Evolutionary conservation across 2,113 vertebrate genomes (phyloP).

Genomic region (Mobula hypostoma): DNA sequence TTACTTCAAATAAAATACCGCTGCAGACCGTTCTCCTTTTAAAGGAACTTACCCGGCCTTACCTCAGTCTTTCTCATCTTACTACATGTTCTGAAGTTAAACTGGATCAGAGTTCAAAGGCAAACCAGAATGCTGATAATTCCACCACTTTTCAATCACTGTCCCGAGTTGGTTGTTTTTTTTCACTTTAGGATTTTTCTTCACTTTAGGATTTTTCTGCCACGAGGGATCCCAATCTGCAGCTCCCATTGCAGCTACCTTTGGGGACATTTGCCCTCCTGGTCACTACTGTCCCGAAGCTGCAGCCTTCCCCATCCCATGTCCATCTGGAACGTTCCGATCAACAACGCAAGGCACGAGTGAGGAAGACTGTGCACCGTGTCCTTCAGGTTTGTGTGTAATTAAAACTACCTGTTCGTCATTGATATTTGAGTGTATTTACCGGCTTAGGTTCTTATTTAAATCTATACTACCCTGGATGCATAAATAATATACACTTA

Average conservation of each 20-base stretch:
- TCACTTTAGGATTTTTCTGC: conserved; percentile 58
- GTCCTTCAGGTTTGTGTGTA: conserved; percentile 52
- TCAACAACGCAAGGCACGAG: conserved; percentile 51
- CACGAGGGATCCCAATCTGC: conserved; percentile 54
- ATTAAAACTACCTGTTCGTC: not conserved
- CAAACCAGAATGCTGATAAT: not conserved
- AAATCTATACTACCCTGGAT: not conserved
- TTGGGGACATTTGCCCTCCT: conserved; percentile 44
- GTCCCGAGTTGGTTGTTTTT: not conserved
- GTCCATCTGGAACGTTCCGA: conserved; percentile 54
- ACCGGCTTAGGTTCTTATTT: not conserved
- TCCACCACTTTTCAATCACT: not conserved
- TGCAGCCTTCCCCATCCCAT: conserved; percentile 52
- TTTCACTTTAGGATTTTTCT: conserved; percentile 55
- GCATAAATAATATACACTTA: not conserved
- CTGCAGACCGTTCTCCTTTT: too few relatives aligned
- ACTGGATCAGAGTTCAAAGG: not conserved
- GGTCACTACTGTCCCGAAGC: conserved; percentile 12
- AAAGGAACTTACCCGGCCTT: not conserved
- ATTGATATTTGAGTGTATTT: not conserved
- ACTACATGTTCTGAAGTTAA: not conserved
- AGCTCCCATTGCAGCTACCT: conserved; percentile 48
- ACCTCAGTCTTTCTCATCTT: not conserved
- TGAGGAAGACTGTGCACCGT: conserved; percentile 55
- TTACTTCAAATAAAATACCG: too few relatives aligned